Conservation (phyloP, 1,140 invertebrate species). For the Paracyclopina nana region DNA sequence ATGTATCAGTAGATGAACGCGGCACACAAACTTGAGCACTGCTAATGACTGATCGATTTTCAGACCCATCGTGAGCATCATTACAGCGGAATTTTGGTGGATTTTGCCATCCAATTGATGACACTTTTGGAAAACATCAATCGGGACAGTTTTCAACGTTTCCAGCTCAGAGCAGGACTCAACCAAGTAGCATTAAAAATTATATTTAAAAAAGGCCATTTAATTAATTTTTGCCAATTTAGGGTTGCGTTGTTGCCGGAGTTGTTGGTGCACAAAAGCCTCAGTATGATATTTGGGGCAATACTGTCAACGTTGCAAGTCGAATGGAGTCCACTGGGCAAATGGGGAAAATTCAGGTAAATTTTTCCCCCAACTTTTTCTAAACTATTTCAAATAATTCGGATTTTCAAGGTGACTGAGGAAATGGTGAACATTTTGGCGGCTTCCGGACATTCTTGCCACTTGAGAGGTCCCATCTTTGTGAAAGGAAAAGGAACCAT, state of each 20-base stretch:
- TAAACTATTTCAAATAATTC: background rate
- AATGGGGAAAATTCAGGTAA: constrained; percentile 47
- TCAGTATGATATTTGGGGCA: constrained; percentile 94
- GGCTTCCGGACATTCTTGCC: constrained; percentile 56
- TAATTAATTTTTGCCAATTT: no score
- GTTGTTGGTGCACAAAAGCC: constrained; percentile 91
- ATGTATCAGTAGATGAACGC: background rate
- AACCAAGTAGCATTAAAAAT: no score
- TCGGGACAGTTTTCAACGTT: constrained; percentile 70
- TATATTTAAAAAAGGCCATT: no score
- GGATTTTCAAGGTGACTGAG: constrained; percentile 43
- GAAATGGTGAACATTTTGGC: constrained; percentile 69
- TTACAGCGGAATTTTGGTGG: constrained; percentile 67
- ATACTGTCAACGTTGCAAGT: constrained; percentile 84
- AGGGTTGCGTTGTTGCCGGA: constrained; percentile 77
- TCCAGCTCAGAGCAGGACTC: constrained; percentile 38
- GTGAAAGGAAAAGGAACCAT: constrained; percentile 88
- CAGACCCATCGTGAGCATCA: constrained; percentile 45
- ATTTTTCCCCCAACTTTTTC: no score
- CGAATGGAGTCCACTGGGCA: constrained; percentile 88
- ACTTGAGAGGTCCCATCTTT: constrained; percentile 63
- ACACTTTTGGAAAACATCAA: constrained; percentile 83
- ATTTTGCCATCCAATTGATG: constrained; percentile 82
- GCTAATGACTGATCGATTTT: constrained; percentile 1
- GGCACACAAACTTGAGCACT: background rate